These are phyloP conservation scores for Corythoichthys intestinalis DNA, from an alignment of 2,113 vertebrate genomes.

Conservation along the genomic window DNA sequence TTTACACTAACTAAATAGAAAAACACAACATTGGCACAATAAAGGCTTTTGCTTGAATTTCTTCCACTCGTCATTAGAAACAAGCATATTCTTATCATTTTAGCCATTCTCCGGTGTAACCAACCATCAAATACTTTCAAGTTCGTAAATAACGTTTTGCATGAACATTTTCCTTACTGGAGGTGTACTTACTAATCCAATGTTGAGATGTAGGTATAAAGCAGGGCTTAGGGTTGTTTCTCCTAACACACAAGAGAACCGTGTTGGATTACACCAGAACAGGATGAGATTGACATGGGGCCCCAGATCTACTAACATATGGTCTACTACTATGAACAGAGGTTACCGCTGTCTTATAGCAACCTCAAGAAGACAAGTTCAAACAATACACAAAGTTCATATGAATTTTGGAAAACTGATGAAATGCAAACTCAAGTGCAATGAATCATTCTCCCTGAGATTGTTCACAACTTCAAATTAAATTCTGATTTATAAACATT, in stretches of 20 bases:
- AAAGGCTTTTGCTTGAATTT: neutral
- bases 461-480: constrained; percentile 3
- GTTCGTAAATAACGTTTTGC: neutral
- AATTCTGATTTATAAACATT: no score
- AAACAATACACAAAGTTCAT: constrained; percentile 22
- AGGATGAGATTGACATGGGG: constrained; percentile 1
- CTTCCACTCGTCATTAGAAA: neutral
- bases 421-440: neutral
- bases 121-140: neutral
- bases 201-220: neutral
- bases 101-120: neutral
- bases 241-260: constrained; percentile 9
- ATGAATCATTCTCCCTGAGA: neutral
- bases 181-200: constrained; percentile 2
- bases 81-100: neutral
- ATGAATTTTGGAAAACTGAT: neutral
- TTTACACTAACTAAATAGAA: neutral
- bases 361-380: constrained; percentile 12
- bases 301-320: constrained; percentile 16
- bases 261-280: constrained; percentile 29
- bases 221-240: constrained; percentile 1
- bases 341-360: constrained; percentile 34
- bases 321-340: constrained; percentile 18
- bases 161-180: neutral
- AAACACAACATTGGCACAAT: neutral